Evolutionary conservation across 1,140 invertebrate species (phyloP), one percentile per base, ranked within the genome.

Genomic region (Hydropsyche tenuis): DNA sequence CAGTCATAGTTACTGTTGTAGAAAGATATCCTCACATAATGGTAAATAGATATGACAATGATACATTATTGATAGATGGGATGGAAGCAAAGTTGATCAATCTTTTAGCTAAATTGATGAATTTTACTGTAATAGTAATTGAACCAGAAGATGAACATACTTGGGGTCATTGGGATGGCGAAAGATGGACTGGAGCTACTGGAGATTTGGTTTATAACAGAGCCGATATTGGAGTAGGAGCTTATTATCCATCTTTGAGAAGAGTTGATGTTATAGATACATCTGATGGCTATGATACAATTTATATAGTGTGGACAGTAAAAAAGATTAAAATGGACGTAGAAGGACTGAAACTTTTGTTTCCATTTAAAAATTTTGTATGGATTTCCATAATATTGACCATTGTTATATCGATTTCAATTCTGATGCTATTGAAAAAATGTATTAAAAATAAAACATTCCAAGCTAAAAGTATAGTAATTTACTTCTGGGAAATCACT

Each of bases 301-400:
- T 71, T 14, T 66, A 77, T 64, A 9, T 77, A 9, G 63, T 77
- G 9, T 77, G 76, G 76, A 71, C 76, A 7, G 73, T 77, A 46
- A 73, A 53, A 7, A 70, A 71, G 66, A 51, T 71, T 45, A 51
- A 75, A 51, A 77, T 71, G 56, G 16, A 51, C 6, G 30, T 27
- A n/a, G 0, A 25, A 4, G 30, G n/a, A 6, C 16, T 42, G 1
- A 77, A 77, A 43, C 16, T 77, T 5, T 46, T 73, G 1, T 22
- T 69, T 16, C 73, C 76, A 0, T 75, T 77, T 25, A 60, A 71
- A 27, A 53, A 18, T 18, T 56, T 23, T 23, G 69, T 75, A 0
- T 77, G 76, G 76, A 46, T 73, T 16, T 62, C 70, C 0, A 66
- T 62, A 1, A 2, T 71, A 4, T 45, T 25, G 9, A 70, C 71